A percentile compares a stretch with the other conserved stretches of the same genome.
Evolutionary conservation across 2,113 vertebrate species (phyloP).

Genomic region (Spea bombifrons): DNA sequence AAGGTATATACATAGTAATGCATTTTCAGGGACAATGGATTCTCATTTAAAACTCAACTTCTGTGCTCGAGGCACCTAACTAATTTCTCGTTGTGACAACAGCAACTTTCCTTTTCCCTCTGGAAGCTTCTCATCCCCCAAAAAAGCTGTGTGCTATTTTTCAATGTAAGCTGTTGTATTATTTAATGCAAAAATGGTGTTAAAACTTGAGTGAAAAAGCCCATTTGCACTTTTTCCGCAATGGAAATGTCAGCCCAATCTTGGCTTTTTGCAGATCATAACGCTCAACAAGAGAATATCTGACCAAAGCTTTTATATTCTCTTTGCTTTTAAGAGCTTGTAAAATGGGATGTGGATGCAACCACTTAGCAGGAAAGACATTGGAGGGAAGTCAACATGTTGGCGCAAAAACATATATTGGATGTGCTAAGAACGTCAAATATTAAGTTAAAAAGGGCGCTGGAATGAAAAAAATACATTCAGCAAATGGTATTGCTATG

Average conservation of each 20-base stretch:
- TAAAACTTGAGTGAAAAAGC: slow-evolving; percentile 22
- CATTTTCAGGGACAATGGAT: background rate
- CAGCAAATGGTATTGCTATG: too few relatives aligned
- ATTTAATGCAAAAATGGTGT: slow-evolving; percentile 44
- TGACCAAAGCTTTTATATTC: slow-evolving; percentile 16
- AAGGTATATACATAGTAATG: slow-evolving; percentile 2
- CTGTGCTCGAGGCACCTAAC: slow-evolving; percentile 5
- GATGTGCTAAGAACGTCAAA: slow-evolving; percentile 25
- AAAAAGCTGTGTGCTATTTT: slow-evolving; percentile 12
- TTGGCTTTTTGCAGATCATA: slow-evolving; percentile 44
- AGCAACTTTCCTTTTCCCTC: slow-evolving; percentile 31
- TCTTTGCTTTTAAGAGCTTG: slow-evolving; percentile 31
- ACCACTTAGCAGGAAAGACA: background rate
- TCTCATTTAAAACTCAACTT: slow-evolving; percentile 23
- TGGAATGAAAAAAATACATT: too few relatives aligned
- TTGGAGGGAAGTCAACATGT: background rate
- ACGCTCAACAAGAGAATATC: slow-evolving; percentile 27
- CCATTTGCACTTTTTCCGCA: slow-evolving; percentile 44
- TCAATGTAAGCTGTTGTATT: slow-evolving; percentile 31
- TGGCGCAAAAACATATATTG: slow-evolving; percentile 28
- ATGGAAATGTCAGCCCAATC: slow-evolving; percentile 33
- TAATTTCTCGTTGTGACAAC: slow-evolving; percentile 36
- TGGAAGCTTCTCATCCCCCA: slow-evolving; percentile 13
- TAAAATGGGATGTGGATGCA: background rate
- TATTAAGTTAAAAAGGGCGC: background rate